phyloP scores from a whole-genome alignment of 2,888 invertebrate genomes.

The Ypsolopha scabrella region DNA sequence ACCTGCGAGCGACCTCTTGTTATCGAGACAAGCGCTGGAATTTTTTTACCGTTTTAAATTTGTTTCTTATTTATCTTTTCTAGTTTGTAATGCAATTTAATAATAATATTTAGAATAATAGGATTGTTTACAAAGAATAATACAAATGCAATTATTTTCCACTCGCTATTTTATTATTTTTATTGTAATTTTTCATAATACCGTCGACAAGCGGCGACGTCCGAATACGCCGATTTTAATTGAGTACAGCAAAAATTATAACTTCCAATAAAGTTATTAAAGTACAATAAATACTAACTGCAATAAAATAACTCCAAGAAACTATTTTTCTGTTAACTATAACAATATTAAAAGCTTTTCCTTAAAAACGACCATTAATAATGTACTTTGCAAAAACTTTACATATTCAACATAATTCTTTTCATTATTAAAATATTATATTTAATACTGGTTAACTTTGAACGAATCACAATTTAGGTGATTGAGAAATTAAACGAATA shows the following conservation, averaged over 20 bases:
- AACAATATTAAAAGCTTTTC: conserved; percentile 6
- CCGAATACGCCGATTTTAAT: conserved; percentile 1
- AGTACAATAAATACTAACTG: neutral
- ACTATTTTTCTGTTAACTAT: conserved; percentile 14
- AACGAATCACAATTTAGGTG: neutral
- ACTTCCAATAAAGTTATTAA: conserved; percentile 8
- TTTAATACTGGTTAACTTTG: neutral
- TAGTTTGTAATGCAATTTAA: too few relatives aligned
- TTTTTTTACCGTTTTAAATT: too few relatives aligned
- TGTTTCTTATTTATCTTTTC: too few relatives aligned
- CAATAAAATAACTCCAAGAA: neutral
- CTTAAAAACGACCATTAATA: conserved; percentile 36
- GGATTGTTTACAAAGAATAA: neutral
- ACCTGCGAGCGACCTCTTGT: too few relatives aligned
- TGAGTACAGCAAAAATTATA: conserved; percentile 24
- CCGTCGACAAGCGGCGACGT: conserved; percentile 36
- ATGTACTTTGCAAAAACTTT: conserved; percentile 30
- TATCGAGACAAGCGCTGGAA: too few relatives aligned
- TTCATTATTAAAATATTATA: neutral
- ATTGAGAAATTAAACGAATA: neutral
- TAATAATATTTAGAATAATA: too few relatives aligned
- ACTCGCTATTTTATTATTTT: conserved; percentile 66
- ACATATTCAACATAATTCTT: neutral
- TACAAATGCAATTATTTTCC: conserved; percentile 13
- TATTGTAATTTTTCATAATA: conserved; percentile 69